Base-by-base conservation (phyloP, 2,113 vertebrate species). In the Melanerpes formicivorus region DNA sequence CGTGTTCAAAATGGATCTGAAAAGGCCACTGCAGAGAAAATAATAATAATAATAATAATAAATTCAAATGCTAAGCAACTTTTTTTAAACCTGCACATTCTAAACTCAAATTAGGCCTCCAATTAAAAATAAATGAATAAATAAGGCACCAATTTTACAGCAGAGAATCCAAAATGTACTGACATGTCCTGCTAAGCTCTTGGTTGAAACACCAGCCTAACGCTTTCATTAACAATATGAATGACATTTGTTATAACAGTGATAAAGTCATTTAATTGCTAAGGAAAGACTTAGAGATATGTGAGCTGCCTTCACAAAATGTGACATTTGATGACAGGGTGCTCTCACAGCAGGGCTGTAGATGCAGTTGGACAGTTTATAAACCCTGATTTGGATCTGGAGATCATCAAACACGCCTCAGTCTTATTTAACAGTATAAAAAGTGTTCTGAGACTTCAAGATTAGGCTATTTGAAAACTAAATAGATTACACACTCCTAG, bases 181-280 rank as follows among this genome's bases (percentile, higher is more conserved):
- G 37, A 79, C 23, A 59, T 7, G 17, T 54, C 19, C 40, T 78
- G 58, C 44, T 72, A 81, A 85, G n/a, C 54, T 66, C 17, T 54
- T 27, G 37, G 30, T 27, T 77, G 80, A 73, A 90, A 78, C 48
- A 40, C 37, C 55, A 87, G 37, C 29, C 60, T 80, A 66, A 85
- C 48, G 63, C 65, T 88, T 76, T 84, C 58, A 91, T 77, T 90
- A 85, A 69, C 62, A 80, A 21, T 37, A 29, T 64, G 37, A 93
- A 44, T 84, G 73, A 23, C 70, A 88, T 90, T 83, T 80, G 32
- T 78, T 86, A 55, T 40, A 90, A 83, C 1, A 78, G 69, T 22
- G 46, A 85, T 37, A 59, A 83, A 91, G 82, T 26, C 8, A 80
- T 75, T 93, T 83, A 82, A 93, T 88, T 90, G n/a, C 58, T 82